phyloP scores from a whole-genome alignment of 2,113 vertebrate genomes.

The Macaca mulatta region DNA sequence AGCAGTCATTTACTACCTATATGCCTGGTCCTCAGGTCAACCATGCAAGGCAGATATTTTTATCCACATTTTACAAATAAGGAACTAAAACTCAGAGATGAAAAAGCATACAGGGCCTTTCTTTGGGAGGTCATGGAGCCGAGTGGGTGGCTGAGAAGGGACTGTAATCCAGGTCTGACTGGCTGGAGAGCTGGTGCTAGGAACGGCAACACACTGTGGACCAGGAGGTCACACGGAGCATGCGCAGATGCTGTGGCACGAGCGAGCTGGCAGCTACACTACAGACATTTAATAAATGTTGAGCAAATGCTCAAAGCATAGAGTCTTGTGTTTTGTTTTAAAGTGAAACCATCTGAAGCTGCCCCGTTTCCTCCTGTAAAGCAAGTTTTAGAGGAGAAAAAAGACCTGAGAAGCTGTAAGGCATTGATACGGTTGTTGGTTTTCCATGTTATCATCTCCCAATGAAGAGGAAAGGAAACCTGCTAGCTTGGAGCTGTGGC shows the following conservation, averaged over 20 bases:
- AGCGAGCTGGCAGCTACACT: background rate
- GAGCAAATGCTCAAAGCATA: background rate
- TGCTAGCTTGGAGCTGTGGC: background rate
- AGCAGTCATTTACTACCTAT: background rate
- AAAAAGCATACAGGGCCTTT: background rate
- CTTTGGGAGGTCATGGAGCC: background rate
- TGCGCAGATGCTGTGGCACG: background rate
- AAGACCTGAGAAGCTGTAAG: background rate
- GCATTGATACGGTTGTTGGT: background rate
- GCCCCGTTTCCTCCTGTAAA: constrained; percentile 42
- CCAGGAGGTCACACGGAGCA: background rate
- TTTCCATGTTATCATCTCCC: background rate
- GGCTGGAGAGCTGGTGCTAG: background rate
- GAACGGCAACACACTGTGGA: too few species aligned
- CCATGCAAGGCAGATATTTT: background rate
- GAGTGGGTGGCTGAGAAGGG: background rate
- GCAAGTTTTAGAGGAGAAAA: background rate
- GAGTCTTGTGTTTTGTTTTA: constrained; percentile 30
- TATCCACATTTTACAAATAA: background rate
- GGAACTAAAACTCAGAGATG: background rate
- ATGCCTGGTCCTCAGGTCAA: background rate
- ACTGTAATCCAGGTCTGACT: background rate
- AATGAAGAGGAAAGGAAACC: background rate
- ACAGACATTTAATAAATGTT: background rate
- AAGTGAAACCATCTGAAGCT: constrained; percentile 23